A percentile compares a stretch with the other conserved stretches of the same genome.
Evolutionary conservation across 2,797 vertebrate species (phyloP).

Genomic region (Falco naumanni): DNA sequence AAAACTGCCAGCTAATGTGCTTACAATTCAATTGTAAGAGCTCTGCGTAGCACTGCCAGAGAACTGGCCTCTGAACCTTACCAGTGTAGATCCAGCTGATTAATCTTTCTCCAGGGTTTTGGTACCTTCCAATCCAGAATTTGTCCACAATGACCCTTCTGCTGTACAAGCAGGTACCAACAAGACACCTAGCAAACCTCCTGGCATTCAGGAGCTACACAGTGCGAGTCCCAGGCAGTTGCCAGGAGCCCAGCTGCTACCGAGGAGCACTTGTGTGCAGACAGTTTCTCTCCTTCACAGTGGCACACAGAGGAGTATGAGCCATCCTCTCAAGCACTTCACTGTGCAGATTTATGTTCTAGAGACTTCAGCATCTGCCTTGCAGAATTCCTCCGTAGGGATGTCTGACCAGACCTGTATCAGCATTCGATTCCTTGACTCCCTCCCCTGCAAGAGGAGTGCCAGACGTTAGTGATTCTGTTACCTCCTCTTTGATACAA

Average conservation of each 20-base stretch:
- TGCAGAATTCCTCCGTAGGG: neutral
- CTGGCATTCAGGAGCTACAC: neutral
- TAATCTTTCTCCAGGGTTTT: neutral
- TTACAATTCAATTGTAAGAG: neutral
- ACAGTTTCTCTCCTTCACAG: neutral
- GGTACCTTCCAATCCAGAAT: neutral
- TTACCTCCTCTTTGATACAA: neutral
- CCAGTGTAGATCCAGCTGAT: neutral
- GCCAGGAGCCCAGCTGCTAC: rapidly evolving
- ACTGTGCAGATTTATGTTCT: neutral
- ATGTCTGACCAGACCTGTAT: neutral
- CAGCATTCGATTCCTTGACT: neutral
- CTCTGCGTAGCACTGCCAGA: neutral
- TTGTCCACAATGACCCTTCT: neutral
- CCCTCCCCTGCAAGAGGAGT: neutral
- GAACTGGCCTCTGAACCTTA: neutral
- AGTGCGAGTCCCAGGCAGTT: neutral
- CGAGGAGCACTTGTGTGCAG: neutral
- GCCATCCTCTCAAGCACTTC: neutral
- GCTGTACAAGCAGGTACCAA: neutral
- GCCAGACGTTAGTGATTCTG: neutral
- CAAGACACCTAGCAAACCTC: neutral
- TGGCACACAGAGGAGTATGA: neutral
- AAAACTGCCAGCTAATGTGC: neutral
- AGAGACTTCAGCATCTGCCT: neutral